These are phyloP conservation scores for Vanessa cardui DNA, from an alignment of 2,888 invertebrate species.

Conservation along the genomic window DNA sequence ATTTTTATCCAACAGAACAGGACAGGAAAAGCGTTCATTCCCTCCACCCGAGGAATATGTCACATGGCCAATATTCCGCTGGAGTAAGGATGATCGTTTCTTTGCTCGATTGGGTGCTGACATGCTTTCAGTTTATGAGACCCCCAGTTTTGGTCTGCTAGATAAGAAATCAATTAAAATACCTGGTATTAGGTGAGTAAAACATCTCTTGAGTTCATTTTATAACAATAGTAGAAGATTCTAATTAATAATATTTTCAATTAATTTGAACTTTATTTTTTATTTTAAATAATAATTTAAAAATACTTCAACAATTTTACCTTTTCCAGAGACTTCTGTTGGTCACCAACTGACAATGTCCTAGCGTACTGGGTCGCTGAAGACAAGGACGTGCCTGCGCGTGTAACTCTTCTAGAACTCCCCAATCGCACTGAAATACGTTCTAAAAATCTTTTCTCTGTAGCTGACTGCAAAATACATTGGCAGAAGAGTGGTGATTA, in stretches of 20 bases:
- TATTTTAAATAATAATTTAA: too few relatives aligned
- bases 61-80: conserved; percentile 97
- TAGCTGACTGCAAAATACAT: conserved; percentile 98
- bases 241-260: too few relatives aligned
- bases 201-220: neutral
- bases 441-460: conserved; percentile 98
- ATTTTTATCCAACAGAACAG: conserved; percentile 83
- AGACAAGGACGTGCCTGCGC: conserved; percentile 97
- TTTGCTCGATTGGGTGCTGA: conserved; percentile 94
- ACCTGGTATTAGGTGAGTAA: conserved; percentile 85
- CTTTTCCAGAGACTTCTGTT: conserved; percentile 91
- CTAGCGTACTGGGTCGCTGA: conserved; percentile 99
- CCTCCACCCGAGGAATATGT: conserved; percentile 91
- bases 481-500: conserved; percentile 99
- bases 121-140: conserved; percentile 96
- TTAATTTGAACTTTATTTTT: too few relatives aligned
- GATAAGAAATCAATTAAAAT: conserved; percentile 98
- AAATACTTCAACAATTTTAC: too few relatives aligned
- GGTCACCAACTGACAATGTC: conserved; percentile 98
- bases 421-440: conserved; percentile 94
- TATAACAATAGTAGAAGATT: too few relatives aligned
- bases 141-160: conserved; percentile 95
- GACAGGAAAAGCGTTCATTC: conserved; percentile 95
- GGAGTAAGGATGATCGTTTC: conserved; percentile 98
- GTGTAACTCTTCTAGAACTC: conserved; percentile 95